These are phyloP conservation scores for Hypsopygia costalis DNA, from an alignment of 2,888 invertebrate species.

Conservation along the genomic window DNA sequence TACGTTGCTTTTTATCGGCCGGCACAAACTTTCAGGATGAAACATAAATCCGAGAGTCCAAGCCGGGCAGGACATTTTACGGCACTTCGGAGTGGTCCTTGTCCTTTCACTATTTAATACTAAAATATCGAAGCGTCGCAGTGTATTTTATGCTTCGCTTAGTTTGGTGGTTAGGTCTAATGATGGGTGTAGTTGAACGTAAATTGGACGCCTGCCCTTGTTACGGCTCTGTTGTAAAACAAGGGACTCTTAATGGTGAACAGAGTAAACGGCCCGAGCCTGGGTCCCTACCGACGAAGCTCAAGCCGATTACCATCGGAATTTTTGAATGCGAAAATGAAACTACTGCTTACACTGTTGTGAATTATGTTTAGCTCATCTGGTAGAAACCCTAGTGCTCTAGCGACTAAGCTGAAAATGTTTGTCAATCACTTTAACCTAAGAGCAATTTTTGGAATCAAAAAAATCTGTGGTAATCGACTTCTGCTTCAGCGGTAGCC, in stretches of 20 bases:
- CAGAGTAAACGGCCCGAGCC: too few relatives aligned
- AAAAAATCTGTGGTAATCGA: too few relatives aligned
- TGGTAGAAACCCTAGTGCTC: too few relatives aligned
- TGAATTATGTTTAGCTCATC: too few relatives aligned
- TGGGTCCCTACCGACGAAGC: too few relatives aligned
- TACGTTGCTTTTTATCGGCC: slow-evolving; percentile 2
- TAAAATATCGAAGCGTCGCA: not conserved
- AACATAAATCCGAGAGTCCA: not conserved
- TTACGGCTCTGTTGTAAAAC: slow-evolving; percentile 1
- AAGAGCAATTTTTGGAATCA: too few relatives aligned
- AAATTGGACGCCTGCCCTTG: not conserved
- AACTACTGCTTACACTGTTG: too few relatives aligned
- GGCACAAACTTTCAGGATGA: slow-evolving; percentile 5
- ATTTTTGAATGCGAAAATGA: too few relatives aligned
- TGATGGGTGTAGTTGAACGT: not conserved
- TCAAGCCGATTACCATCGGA: too few relatives aligned
- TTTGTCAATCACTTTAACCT: too few relatives aligned
- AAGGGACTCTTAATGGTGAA: not conserved
- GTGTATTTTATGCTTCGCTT: slow-evolving; percentile 2
- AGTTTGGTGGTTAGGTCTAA: slow-evolving; percentile 1
- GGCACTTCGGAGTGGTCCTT: slow-evolving; percentile 1
- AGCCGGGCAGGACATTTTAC: not conserved
- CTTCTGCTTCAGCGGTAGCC: too few relatives aligned
- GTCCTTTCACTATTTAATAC: slow-evolving; percentile 1
- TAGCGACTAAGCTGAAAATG: too few relatives aligned